These are phyloP conservation scores for Pantala flavescens DNA, from an alignment of 1,140 invertebrate species.

Conservation along the genomic window DNA sequence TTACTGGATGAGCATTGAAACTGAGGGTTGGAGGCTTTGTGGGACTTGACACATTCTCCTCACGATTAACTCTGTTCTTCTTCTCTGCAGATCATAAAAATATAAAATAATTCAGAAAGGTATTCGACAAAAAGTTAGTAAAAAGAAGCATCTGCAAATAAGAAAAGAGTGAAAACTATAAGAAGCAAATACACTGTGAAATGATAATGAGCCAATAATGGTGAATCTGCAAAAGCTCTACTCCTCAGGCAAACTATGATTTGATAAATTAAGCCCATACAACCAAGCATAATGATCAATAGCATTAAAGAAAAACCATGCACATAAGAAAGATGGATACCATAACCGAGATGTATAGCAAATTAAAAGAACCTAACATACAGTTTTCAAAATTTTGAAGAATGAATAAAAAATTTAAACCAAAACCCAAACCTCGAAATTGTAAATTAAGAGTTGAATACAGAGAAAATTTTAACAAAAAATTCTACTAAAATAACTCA, in stretches of 20 bases:
- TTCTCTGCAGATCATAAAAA: slow-evolving; percentile 43
- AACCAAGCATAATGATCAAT: not conserved
- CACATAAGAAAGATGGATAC: not conserved
- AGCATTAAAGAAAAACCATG: not conserved
- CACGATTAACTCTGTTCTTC: slow-evolving; percentile 50
- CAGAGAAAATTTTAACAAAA: too few relatives aligned
- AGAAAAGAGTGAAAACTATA: too few relatives aligned
- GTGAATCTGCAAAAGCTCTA: too few relatives aligned
- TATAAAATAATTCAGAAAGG: not conserved
- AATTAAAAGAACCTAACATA: not conserved
- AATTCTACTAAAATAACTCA: too few relatives aligned
- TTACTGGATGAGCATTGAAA: not conserved
- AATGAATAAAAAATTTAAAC: too few relatives aligned
- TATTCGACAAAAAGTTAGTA: not conserved
- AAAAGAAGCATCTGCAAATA: too few relatives aligned
- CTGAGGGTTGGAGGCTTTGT: not conserved
- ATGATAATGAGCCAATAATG: too few relatives aligned
- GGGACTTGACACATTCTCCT: slow-evolving; percentile 32
- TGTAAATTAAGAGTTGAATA: too few relatives aligned
- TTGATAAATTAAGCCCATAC: not conserved
- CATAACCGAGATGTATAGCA: not conserved
- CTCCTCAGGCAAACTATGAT: not conserved
- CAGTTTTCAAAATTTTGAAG: too few relatives aligned
- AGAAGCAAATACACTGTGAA: too few relatives aligned
- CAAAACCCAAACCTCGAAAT: too few relatives aligned